Percentiles rank a stretch among this genome's conserved stretches.
Conservation (phyloP, 1,140 invertebrate species). For the Panagrolaimus sp. region DNA sequence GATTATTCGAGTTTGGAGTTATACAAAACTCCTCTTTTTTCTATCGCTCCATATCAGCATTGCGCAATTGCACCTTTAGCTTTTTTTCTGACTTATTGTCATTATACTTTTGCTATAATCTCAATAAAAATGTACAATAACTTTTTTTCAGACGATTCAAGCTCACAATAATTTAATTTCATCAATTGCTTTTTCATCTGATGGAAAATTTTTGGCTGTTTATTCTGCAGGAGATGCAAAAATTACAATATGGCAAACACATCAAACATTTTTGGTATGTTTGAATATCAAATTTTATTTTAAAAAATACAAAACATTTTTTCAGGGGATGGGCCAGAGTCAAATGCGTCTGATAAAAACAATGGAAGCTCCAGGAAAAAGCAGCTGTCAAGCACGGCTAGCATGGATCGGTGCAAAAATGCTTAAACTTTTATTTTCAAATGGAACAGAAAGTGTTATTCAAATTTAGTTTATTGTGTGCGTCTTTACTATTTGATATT, state of each 20-base stretch:
- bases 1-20: too few relatives aligned
- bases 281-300: conserved; percentile 80
- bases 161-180: conserved; percentile 80
- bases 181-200: conserved; percentile 86
- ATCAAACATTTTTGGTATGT: conserved; percentile 62
- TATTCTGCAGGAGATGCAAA: conserved; percentile 88
- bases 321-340: conserved; percentile 85
- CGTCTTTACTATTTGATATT: too few relatives aligned
- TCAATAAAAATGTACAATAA: too few relatives aligned
- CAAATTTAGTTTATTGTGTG: conserved; percentile 31
- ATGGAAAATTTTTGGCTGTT: conserved; percentile 91
- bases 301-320: conserved; percentile 74
- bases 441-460: conserved; percentile 60
- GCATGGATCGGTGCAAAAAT: conserved; percentile 85
- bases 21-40: too few relatives aligned
- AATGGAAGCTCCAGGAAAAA: conserved; percentile 68
- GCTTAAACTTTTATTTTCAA: conserved; percentile 81
- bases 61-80: too few relatives aligned
- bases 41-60: too few relatives aligned
- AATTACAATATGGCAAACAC: conserved; percentile 95
- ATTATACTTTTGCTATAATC: too few relatives aligned
- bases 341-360: conserved; percentile 48
- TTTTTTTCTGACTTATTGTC: too few relatives aligned
- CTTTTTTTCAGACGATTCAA: conserved; percentile 68
- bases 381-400: conserved; percentile 66